phyloP scores from a whole-genome alignment of 2,113 vertebrate genomes.

The Labeo catla region DNA sequence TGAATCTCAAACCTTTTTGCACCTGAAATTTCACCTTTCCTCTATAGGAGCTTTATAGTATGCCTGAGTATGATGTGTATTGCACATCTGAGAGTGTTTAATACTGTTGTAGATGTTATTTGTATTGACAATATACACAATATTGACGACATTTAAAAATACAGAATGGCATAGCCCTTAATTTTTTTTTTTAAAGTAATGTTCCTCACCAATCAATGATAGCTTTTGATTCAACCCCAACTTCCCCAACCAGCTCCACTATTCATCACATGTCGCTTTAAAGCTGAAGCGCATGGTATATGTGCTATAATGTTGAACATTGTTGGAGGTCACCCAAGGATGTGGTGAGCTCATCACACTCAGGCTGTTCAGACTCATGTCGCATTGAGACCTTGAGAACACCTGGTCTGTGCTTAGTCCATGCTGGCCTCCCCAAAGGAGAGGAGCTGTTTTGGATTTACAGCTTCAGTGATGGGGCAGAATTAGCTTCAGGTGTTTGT shows the following conservation, averaged over 20 bases:
- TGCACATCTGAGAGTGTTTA: neutral
- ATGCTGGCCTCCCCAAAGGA: neutral
- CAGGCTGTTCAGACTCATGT: neutral
- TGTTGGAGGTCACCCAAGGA: constrained; percentile 2
- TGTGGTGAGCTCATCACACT: neutral
- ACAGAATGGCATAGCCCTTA: neutral
- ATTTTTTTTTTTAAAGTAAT: neutral
- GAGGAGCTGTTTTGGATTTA: constrained; percentile 7
- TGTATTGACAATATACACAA: neutral
- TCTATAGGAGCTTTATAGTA: neutral
- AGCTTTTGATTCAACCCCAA: neutral
- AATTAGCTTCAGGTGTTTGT: constrained; percentile 25
- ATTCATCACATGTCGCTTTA: neutral
- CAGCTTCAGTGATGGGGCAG: neutral
- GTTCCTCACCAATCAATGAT: neutral
- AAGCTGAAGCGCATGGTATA: neutral
- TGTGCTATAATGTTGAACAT: neutral
- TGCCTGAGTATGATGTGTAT: neutral
- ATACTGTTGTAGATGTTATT: neutral
- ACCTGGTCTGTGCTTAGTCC: neutral
- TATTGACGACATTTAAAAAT: neutral
- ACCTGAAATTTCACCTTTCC: neutral
- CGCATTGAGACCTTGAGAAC: constrained; percentile 20
- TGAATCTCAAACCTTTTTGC: too few species aligned
- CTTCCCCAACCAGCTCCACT: neutral